Conservation (phyloP, 1,140 invertebrate species). For the Caenorhabditis briggsae region DNA sequence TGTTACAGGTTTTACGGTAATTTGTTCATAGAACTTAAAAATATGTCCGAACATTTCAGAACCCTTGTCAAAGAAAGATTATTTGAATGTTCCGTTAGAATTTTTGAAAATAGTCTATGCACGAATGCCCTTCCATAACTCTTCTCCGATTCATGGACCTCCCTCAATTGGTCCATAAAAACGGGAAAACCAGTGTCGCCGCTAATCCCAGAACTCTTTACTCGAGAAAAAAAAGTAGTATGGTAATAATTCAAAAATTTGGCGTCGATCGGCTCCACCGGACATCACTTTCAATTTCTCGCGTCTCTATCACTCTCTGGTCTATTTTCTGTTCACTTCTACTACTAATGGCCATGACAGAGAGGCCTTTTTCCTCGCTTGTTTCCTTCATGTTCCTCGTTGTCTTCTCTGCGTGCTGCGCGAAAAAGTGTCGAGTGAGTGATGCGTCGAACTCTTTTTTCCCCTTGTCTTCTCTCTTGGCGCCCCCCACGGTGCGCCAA, state of each 20-base stretch:
- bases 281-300: neutral
- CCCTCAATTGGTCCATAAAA: conserved; percentile 38
- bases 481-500: conserved; percentile 37
- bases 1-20: too few species aligned
- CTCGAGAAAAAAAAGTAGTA: conserved; percentile 48
- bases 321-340: conserved; percentile 30
- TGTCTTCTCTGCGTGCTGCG: neutral
- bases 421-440: conserved; percentile 51
- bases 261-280: conserved; percentile 24
- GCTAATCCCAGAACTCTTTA: conserved; percentile 28
- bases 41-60: too few species aligned
- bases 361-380: neutral
- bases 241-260: conserved; percentile 52
- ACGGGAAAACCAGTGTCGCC: conserved; percentile 11
- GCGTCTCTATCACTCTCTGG: neutral
- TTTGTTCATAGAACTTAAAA: too few species aligned
- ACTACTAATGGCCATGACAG: conserved; percentile 47
- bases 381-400: conserved; percentile 43
- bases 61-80: too few species aligned
- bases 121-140: neutral
- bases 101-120: neutral
- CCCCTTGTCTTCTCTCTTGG: neutral
- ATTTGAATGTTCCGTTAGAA: too few species aligned
- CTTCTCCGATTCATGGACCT: conserved; percentile 18
- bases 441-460: conserved; percentile 53